Evolutionary conservation across 1,140 invertebrate genomes (phyloP).

Genomic region (Drosophila lacteicornis): DNA sequence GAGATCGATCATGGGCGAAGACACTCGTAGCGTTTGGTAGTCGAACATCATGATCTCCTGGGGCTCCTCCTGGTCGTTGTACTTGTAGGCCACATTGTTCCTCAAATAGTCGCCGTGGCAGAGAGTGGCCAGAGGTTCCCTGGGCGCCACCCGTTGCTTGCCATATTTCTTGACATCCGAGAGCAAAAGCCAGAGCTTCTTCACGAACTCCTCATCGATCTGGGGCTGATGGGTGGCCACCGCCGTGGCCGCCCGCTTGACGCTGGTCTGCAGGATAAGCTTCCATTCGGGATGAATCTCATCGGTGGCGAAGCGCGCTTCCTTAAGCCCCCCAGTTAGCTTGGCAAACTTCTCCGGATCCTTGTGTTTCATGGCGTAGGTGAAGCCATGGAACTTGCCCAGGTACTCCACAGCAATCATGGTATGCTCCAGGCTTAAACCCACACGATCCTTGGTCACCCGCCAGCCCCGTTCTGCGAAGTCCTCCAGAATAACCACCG

Average conservation of each 20-base stretch:
- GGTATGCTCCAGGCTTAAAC: conserved; percentile 60
- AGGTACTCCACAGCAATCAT: conserved; percentile 61
- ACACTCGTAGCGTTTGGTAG: conserved; percentile 75
- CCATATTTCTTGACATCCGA: conserved; percentile 46
- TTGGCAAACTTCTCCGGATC: conserved; percentile 49
- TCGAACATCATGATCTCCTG: conserved; percentile 82
- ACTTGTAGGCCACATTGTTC: conserved; percentile 81
- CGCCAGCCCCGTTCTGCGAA: conserved; percentile 66
- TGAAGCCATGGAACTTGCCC: conserved; percentile 73
- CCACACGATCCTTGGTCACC: conserved; percentile 56
- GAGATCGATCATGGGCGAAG: conserved; percentile 81
- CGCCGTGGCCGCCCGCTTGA: conserved; percentile 27
- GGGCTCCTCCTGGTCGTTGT: conserved; percentile 51
- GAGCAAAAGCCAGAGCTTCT: conserved; percentile 33
- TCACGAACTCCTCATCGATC: conserved; percentile 62
- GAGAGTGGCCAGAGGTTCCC: conserved; percentile 70
- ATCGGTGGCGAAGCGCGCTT: conserved; percentile 55
- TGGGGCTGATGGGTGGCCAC: conserved; percentile 50
- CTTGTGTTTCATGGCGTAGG: conserved; percentile 67
- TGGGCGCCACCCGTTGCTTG: conserved; percentile 52
- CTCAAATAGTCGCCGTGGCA: conserved; percentile 81
- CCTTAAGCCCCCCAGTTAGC: conserved; percentile 44
- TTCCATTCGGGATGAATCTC: conserved; percentile 31
- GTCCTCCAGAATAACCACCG: conserved; percentile 61
- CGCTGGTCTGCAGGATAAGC: conserved; percentile 12